Percentiles rank a stretch among this genome's conserved stretches.
These are phyloP conservation scores for Spodoptera litura DNA, from an alignment of 1,140 invertebrate species.

Conservation along the genomic window DNA sequence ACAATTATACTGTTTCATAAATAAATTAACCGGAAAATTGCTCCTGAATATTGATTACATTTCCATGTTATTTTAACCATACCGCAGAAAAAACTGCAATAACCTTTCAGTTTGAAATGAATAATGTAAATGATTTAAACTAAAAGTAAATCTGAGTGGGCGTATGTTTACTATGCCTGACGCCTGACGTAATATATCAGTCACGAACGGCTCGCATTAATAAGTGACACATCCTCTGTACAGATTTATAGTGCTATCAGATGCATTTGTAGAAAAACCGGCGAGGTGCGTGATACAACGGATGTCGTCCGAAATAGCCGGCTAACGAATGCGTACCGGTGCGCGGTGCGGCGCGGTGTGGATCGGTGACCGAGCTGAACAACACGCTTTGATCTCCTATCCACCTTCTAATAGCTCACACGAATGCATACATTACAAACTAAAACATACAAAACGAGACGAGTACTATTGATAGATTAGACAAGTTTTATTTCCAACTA, in stretches of 20 bases:
- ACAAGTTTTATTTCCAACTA: too few relatives aligned
- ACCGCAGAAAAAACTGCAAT: too few relatives aligned
- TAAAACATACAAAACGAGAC: not conserved
- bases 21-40: not conserved
- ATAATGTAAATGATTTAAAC: not conserved
- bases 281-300: conserved; percentile 12
- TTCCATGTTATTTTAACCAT: not conserved
- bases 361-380: not conserved
- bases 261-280: conserved; percentile 10
- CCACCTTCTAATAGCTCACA: not conserved
- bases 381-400: conserved; percentile 14
- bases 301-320: conserved; percentile 42
- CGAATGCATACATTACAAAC: too few relatives aligned
- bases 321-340: conserved; percentile 19
- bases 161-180: not conserved
- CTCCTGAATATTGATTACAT: not conserved
- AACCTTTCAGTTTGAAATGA: not conserved
- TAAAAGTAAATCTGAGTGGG: conserved; percentile 4
- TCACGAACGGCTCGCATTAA: conserved; percentile 2
- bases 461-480: not conserved
- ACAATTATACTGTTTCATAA: conserved; percentile 4
- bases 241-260: conserved; percentile 31
- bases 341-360: not conserved
- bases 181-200: not conserved
- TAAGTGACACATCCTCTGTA: conserved; percentile 29